phyloP scores from a whole-genome alignment of 1,140 invertebrate species.

The Drosophila orosa region DNA sequence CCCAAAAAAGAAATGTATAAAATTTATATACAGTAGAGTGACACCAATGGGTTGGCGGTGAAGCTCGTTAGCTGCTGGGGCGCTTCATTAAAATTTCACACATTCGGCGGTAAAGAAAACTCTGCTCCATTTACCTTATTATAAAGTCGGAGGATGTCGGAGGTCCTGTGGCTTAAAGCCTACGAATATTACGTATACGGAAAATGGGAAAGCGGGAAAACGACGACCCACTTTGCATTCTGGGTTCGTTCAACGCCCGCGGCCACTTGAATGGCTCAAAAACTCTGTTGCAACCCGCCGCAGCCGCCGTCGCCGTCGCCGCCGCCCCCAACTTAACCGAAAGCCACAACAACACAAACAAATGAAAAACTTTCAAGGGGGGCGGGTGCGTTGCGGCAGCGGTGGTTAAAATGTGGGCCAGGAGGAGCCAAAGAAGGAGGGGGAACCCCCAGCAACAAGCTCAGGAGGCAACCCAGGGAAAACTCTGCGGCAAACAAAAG shows the following conservation, averaged over 20 bases:
- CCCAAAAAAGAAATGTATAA: constrained; percentile 3
- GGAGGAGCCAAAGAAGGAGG: constrained; percentile 3
- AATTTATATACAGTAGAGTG: not conserved
- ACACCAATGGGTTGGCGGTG: constrained; percentile 17
- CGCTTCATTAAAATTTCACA: constrained; percentile 80
- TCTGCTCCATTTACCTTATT: constrained; percentile 59
- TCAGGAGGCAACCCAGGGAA: constrained; percentile 17
- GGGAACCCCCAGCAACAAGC: constrained; percentile 9
- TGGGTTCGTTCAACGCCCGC: constrained; percentile 45
- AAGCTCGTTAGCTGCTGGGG: constrained; percentile 67
- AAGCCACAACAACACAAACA: constrained; percentile 31
- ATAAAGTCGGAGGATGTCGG: constrained; percentile 33
- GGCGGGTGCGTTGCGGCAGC: no score
- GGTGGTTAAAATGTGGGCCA: constrained; percentile 11
- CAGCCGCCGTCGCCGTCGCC: no score
- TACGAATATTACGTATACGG: constrained; percentile 47
- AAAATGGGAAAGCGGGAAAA: constrained; percentile 8
- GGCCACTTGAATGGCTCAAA: constrained; percentile 65
- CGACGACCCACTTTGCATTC: constrained; percentile 71
- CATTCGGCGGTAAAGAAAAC: constrained; percentile 58
- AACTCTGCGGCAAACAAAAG: constrained; percentile 69
- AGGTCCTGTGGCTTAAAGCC: constrained; percentile 32
- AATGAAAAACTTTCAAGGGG: constrained; percentile 42
- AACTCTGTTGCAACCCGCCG: constrained; percentile 34
- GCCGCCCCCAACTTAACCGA: constrained; percentile 18